These are phyloP conservation scores for Gnathonemus longibarbis DNA, from an alignment of 2,113 vertebrate species.

Conservation along the genomic window DNA sequence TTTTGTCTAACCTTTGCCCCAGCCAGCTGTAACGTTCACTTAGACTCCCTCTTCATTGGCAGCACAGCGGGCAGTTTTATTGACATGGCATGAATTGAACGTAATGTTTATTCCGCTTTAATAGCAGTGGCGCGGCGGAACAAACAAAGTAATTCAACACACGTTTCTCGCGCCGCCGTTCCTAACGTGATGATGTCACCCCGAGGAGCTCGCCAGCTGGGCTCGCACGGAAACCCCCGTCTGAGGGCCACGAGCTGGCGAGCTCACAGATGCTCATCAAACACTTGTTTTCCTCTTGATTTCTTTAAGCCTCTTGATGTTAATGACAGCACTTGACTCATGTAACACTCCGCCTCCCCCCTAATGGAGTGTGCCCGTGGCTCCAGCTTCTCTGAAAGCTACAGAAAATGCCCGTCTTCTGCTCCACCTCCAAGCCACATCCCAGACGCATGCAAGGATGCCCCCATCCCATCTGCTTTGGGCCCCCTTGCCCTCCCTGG, in stretches of 20 bases:
- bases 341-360: not conserved
- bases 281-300: not conserved
- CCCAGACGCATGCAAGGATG: not conserved
- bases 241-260: not conserved
- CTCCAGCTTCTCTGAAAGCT: not conserved
- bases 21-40: not conserved
- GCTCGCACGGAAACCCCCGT: not conserved
- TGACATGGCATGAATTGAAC: constrained; percentile 39
- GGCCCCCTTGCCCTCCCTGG: not conserved
- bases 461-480: not conserved
- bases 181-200: constrained; percentile 36
- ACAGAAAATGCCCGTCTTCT: not conserved
- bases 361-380: not conserved
- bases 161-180: not conserved
- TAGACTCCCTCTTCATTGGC: constrained; percentile 42
- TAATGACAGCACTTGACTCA: not conserved
- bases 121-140: constrained; percentile 48
- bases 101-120: constrained; percentile 52
- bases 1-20: not conserved
- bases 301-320: not conserved
- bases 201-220: not conserved
- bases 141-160: constrained; percentile 49
- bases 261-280: not conserved
- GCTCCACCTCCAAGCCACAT: not conserved
- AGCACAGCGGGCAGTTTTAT: constrained; percentile 41